A percentile compares a stretch with the other conserved stretches of the same genome.
phyloP scores from a whole-genome alignment of 2,797 vertebrate genomes.

The Phylloscopus collybita region DNA sequence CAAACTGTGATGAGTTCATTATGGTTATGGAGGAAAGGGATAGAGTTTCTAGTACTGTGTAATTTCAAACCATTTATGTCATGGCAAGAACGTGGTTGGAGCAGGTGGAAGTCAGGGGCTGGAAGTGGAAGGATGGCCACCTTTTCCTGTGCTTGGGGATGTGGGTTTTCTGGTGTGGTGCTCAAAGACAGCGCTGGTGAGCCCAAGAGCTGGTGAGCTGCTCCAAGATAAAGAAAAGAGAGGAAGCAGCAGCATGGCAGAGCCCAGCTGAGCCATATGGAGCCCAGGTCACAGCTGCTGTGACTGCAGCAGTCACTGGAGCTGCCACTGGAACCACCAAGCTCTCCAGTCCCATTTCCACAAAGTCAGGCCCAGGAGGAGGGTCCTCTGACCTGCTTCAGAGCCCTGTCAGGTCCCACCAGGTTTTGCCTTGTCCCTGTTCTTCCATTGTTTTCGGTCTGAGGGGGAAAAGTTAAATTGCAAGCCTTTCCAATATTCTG shows the following conservation, averaged over 20 bases:
- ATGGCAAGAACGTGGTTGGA: background rate
- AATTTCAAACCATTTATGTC: background rate
- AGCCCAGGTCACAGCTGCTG: background rate
- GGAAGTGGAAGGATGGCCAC: background rate
- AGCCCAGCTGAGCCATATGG: background rate
- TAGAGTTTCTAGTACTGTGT: background rate
- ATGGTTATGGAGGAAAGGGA: background rate
- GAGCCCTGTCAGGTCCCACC: background rate
- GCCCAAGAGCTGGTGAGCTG: background rate
- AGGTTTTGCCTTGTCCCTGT: background rate
- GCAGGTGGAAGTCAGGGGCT: background rate
- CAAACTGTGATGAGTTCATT: background rate
- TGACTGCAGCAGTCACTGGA: background rate
- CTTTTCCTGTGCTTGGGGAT: background rate
- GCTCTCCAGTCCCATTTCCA: background rate
- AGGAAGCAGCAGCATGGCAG: background rate
- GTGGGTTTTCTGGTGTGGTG: background rate
- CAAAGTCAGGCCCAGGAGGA: background rate
- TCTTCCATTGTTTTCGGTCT: background rate
- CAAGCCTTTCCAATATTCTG: background rate
- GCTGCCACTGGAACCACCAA: accelerated
- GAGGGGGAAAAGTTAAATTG: background rate
- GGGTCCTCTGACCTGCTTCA: background rate
- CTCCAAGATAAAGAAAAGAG: background rate
- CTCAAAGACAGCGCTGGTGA: accelerated